Conservation (phyloP, 2,113 vertebrate species). For the Melanerpes aurifrons region DNA sequence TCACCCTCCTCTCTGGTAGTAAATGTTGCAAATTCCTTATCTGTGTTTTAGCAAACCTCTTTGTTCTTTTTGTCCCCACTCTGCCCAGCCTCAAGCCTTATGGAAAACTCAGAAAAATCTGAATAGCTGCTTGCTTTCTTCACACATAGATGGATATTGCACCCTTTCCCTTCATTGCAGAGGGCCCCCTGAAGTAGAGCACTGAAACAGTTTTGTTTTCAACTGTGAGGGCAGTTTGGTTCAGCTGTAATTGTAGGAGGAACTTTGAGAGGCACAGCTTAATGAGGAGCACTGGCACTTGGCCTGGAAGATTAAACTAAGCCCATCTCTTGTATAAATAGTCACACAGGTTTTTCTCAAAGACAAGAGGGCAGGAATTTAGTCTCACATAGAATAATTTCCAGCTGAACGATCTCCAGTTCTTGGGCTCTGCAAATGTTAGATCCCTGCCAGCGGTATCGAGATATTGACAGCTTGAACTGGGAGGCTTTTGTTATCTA, state of each 20-base stretch:
- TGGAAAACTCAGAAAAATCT: background rate
- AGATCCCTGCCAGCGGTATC: background rate
- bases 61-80: background rate
- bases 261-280: background rate
- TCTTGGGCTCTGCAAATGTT: background rate
- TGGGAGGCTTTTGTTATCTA: background rate
- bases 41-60: background rate
- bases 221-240: background rate
- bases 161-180: background rate
- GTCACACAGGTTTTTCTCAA: background rate
- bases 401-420: background rate
- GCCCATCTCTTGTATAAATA: constrained; percentile 8
- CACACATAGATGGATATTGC: no score
- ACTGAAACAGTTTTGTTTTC: background rate
- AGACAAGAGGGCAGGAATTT: background rate
- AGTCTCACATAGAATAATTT: background rate
- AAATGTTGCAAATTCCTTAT: background rate
- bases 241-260: background rate
- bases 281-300: background rate
- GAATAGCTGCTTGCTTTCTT: background rate
- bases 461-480: constrained; percentile 1
- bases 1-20: background rate
- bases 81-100: background rate
- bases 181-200: background rate
- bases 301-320: constrained; percentile 46